A percentile compares a stretch with the other conserved stretches of the same genome.
Evolutionary conservation across 1,140 invertebrate species (phyloP).

Genomic region (Drosophila santomea): DNA sequence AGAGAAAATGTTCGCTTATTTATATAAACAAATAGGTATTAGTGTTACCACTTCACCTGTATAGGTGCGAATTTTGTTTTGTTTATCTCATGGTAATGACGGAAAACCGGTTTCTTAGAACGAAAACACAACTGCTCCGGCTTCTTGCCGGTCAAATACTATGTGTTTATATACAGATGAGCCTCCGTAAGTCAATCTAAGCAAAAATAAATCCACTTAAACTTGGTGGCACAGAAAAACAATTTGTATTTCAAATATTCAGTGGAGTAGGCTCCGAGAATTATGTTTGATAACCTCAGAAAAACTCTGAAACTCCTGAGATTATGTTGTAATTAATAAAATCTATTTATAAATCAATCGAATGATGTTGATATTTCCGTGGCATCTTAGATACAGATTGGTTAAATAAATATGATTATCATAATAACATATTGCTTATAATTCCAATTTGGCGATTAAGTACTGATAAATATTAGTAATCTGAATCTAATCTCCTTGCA

Average conservation of each 20-base stretch:
- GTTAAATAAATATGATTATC: too few relatives aligned
- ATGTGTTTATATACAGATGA: slow-evolving; percentile 16
- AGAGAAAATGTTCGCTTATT: slow-evolving; percentile 60
- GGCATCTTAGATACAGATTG: not conserved
- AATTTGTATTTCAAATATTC: too few relatives aligned
- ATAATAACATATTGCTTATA: not conserved
- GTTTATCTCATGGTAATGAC: slow-evolving; percentile 37
- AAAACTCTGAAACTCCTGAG: slow-evolving; percentile 5
- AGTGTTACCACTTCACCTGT: slow-evolving; percentile 15
- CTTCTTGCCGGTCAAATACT: slow-evolving; percentile 48
- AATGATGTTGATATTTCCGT: not conserved
- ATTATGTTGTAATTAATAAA: slow-evolving; percentile 5
- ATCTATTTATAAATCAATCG: not conserved
- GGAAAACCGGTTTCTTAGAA: slow-evolving; percentile 61
- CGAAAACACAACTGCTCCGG: slow-evolving; percentile 52
- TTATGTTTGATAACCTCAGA: not conserved
- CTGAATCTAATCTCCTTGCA: slow-evolving; percentile 24
- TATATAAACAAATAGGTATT: slow-evolving; percentile 40
- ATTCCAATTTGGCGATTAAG: not conserved
- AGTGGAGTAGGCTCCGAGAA: too few relatives aligned
- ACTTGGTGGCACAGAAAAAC: too few relatives aligned
- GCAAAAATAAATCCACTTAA: too few relatives aligned
- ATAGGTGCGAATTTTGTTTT: slow-evolving; percentile 30
- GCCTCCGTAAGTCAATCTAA: not conserved
- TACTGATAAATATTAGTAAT: not conserved